phyloP scores from a whole-genome alignment of 2,888 invertebrate species.

The Protodeltote pygarga region DNA sequence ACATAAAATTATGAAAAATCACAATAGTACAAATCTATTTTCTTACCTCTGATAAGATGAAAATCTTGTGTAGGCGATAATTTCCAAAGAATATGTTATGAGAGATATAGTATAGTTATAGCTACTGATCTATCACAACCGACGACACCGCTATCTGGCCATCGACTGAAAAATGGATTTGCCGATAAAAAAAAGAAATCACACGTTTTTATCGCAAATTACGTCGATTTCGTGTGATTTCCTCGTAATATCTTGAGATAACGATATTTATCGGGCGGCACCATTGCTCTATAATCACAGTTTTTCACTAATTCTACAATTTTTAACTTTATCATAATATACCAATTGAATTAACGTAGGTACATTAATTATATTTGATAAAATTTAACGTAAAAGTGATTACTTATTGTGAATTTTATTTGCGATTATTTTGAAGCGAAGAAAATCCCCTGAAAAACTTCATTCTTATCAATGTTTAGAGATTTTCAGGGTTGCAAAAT shows the following conservation, averaged over 20 bases:
- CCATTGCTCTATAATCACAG: constrained; percentile 54
- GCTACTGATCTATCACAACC: constrained; percentile 69
- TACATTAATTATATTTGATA: constrained; percentile 8
- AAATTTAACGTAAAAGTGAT: constrained; percentile 2
- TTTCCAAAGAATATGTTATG: constrained; percentile 24
- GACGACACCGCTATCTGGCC: constrained; percentile 71
- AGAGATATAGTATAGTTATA: constrained; percentile 25
- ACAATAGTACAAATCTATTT: constrained; percentile 21
- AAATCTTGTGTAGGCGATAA: constrained; percentile 42
- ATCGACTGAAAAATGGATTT: constrained; percentile 83
- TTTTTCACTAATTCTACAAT: constrained; percentile 53
- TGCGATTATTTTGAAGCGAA: too few relatives aligned
- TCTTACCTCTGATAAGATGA: constrained; percentile 53
- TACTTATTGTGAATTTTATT: too few relatives aligned
- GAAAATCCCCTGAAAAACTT: too few relatives aligned
- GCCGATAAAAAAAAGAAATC: constrained; percentile 77
- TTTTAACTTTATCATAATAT: constrained; percentile 48
- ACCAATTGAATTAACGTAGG: constrained; percentile 32
- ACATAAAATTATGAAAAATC: too few relatives aligned
- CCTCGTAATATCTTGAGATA: constrained; percentile 71
- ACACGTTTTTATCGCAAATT: constrained; percentile 80
- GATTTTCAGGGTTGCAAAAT: too few relatives aligned
- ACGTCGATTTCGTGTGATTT: constrained; percentile 75
- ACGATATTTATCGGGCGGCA: constrained; percentile 62
- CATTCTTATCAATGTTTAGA: too few relatives aligned